These are phyloP conservation scores for Odontomachus brunneus DNA, from an alignment of 1,140 invertebrate species.

Conservation along the genomic window DNA sequence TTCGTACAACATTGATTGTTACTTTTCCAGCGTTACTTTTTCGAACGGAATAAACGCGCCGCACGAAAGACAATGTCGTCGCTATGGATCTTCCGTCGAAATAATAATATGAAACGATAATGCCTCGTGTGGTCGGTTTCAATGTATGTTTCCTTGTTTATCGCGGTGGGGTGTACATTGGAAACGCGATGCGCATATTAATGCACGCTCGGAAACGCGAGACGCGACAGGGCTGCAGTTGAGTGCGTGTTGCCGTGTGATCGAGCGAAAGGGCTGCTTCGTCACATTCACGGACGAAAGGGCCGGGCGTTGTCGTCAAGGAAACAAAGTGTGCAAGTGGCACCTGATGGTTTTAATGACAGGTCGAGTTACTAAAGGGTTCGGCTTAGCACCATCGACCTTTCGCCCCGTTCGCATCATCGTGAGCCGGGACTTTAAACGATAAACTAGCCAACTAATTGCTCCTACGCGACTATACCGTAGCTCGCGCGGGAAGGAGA, in stretches of 20 bases:
- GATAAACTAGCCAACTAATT: conserved; percentile 72
- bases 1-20: too few relatives aligned
- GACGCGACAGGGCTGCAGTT: neutral
- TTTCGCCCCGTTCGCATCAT: conserved; percentile 56
- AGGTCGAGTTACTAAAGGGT: conserved; percentile 64
- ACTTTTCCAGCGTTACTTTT: too few relatives aligned
- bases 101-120: too few relatives aligned
- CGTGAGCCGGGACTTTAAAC: conserved; percentile 51
- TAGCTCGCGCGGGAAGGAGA: conserved; percentile 60
- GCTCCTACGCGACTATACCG: conserved; percentile 53
- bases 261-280: neutral
- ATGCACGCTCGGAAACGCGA: too few relatives aligned
- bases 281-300: conserved; percentile 33
- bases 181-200: neutral
- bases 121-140: too few relatives aligned
- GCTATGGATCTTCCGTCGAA: too few relatives aligned
- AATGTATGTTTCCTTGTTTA: too few relatives aligned
- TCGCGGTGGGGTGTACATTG: too few relatives aligned
- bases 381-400: conserved; percentile 62
- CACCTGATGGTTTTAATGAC: conserved; percentile 71
- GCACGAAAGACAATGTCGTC: too few relatives aligned
- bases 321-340: conserved; percentile 20
- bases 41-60: too few relatives aligned
- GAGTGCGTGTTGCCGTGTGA: neutral
- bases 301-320: conserved; percentile 8